A percentile compares a stretch with the other conserved stretches of the same genome.
phyloP scores from a whole-genome alignment of 2,888 invertebrate species.

The Hydraecia micacea region DNA sequence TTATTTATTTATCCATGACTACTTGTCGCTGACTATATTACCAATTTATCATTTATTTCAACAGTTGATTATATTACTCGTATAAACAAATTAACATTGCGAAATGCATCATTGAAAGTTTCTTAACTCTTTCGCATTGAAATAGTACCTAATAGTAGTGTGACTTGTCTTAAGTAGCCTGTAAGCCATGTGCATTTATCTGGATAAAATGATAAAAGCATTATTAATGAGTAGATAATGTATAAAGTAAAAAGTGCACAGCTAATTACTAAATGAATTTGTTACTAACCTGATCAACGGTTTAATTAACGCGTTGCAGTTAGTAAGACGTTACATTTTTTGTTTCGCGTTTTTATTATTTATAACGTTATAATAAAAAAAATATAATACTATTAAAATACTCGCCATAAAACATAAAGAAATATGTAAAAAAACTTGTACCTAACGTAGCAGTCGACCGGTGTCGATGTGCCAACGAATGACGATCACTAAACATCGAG shows the following conservation, averaged over 20 bases:
- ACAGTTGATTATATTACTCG: conserved; percentile 55
- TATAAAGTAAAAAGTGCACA: conserved; percentile 40
- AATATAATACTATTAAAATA: conserved; percentile 26
- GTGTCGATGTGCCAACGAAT: conserved; percentile 24
- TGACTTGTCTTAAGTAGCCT: conserved; percentile 26
- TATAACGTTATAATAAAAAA: conserved; percentile 32
- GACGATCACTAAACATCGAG: conserved; percentile 17
- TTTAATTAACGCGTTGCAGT: conserved; percentile 34
- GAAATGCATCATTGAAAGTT: conserved; percentile 34
- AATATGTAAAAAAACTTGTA: conserved; percentile 22
- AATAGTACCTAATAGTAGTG: conserved; percentile 19
- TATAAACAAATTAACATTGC: conserved; percentile 47
- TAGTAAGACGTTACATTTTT: conserved; percentile 45
- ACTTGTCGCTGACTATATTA: conserved; percentile 26
- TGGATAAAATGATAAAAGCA: conserved; percentile 31
- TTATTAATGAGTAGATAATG: conserved; percentile 35
- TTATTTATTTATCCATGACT: conserved; percentile 46
- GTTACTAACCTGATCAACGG: conserved; percentile 26
- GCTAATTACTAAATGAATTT: conserved; percentile 43
- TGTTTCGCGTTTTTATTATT: conserved; percentile 45
- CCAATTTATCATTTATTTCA: conserved; percentile 55
- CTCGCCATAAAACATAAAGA: conserved; percentile 8
- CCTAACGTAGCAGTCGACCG: conserved; percentile 9
- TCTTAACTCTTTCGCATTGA: conserved; percentile 33
- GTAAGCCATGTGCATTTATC: conserved; percentile 36